phyloP scores from a whole-genome alignment of 2,888 invertebrate species.

The Trissolcus japonicus region DNA sequence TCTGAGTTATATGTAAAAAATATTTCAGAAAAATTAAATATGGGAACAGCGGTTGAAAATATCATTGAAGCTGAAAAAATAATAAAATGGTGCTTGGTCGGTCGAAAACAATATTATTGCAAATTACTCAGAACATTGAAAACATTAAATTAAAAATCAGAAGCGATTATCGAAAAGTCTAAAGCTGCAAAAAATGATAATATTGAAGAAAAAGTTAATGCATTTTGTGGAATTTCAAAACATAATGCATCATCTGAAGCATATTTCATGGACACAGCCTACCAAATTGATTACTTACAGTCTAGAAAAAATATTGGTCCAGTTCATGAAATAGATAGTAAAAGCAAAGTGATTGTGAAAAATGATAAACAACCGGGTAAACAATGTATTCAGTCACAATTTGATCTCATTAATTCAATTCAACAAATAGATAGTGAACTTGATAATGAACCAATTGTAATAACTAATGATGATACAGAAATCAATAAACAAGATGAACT shows the following conservation, averaged over 20 bases:
- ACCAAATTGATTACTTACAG: not conserved
- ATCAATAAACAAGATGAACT: too few relatives aligned
- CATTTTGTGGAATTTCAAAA: conserved; percentile 3
- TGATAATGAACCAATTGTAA: not conserved
- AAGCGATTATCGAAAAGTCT: not conserved
- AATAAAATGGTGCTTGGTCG: not conserved
- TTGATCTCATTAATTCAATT: too few relatives aligned
- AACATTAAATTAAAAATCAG: not conserved
- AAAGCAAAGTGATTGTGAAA: too few relatives aligned
- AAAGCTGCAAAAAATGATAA: not conserved
- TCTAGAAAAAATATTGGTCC: not conserved
- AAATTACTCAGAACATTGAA: not conserved
- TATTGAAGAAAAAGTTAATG: not conserved
- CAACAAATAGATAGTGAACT: too few relatives aligned
- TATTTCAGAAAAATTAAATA: not conserved
- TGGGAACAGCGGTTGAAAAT: not conserved
- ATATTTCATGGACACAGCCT: not conserved
- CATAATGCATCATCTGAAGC: conserved; percentile 1
- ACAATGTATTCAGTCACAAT: too few relatives aligned
- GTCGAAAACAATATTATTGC: not conserved
- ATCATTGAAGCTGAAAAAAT: not conserved
- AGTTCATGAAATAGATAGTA: not conserved
- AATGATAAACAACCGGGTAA: too few relatives aligned
- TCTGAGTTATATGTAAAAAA: not conserved
- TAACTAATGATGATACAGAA: too few relatives aligned